These are phyloP conservation scores for Malacosoma neustria DNA, from an alignment of 2,888 invertebrate genomes.

Conservation along the genomic window DNA sequence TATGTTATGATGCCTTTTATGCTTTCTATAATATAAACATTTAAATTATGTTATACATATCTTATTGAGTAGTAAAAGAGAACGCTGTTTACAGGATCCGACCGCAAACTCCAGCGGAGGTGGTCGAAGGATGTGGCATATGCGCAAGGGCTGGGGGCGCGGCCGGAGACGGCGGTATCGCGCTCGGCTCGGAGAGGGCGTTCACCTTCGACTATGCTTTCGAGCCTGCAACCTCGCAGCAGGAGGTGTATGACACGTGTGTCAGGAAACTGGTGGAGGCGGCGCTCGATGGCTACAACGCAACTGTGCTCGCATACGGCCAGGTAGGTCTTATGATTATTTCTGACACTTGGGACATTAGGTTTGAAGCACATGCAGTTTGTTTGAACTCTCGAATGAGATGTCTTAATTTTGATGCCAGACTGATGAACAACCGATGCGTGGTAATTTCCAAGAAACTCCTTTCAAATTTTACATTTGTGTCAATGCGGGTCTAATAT, in stretches of 20 bases:
- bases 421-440: no score
- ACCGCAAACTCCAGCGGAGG: conserved; percentile 93
- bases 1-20: no score
- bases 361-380: no score
- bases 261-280: conserved; percentile 92
- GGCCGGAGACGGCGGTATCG: conserved; percentile 92
- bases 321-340: conserved; percentile 85
- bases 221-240: conserved; percentile 85
- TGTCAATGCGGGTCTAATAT: no score
- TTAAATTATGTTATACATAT: no score
- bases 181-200: conserved; percentile 93
- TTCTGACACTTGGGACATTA: no score
- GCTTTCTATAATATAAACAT: no score
- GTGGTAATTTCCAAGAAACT: no score
- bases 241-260: conserved; percentile 86
- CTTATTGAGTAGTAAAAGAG: no score
- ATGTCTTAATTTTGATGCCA: no score
- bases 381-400: no score
- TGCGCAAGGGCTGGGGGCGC: conserved; percentile 94
- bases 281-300: conserved; percentile 97
- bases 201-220: conserved; percentile 98
- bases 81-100: conserved; percentile 90
- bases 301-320: conserved; percentile 97
- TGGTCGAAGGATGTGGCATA: conserved; percentile 95
- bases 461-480: no score